Percentiles rank a stretch among this genome's conserved stretches.
Evolutionary conservation across 1,140 invertebrate genomes (phyloP).

Genomic region (Tetramorium parvispinum): DNA sequence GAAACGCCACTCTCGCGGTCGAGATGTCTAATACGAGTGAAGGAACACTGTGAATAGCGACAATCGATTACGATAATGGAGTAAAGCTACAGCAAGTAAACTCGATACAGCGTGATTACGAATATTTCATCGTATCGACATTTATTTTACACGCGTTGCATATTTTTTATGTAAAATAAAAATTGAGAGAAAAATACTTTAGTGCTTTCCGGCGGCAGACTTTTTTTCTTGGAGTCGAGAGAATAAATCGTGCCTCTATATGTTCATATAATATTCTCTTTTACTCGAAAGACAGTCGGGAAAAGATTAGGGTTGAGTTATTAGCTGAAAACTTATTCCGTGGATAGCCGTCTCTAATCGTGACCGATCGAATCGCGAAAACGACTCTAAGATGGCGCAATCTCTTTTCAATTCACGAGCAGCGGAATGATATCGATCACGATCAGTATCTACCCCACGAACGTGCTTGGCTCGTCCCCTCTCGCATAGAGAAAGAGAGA

Average conservation of each 20-base stretch:
- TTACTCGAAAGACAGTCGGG: not conserved
- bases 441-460: conserved; percentile 77
- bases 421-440: conserved; percentile 79
- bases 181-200: not conserved
- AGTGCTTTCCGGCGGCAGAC: not conserved
- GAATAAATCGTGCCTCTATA: conserved; percentile 1
- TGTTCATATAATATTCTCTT: not conserved
- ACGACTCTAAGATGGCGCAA: conserved; percentile 49
- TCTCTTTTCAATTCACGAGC: conserved; percentile 73
- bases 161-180: not conserved
- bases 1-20: conserved; percentile 73
- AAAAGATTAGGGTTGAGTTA: conserved; percentile 6
- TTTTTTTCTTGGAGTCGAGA: not conserved
- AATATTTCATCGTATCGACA: not conserved
- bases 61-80: conserved; percentile 38
- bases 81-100: conserved; percentile 54
- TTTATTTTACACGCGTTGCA: not conserved
- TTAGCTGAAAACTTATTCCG: conserved; percentile 33
- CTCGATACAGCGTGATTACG: not conserved
- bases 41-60: conserved; percentile 15
- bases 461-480: conserved; percentile 74
- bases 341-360: conserved; percentile 32
- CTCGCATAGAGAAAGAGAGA: conserved; percentile 10
- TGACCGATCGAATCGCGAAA: conserved; percentile 61
- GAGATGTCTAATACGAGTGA: conserved; percentile 61